Conservation (phyloP, 1,140 invertebrate species). For the Drosophila mojavensis region DNA sequence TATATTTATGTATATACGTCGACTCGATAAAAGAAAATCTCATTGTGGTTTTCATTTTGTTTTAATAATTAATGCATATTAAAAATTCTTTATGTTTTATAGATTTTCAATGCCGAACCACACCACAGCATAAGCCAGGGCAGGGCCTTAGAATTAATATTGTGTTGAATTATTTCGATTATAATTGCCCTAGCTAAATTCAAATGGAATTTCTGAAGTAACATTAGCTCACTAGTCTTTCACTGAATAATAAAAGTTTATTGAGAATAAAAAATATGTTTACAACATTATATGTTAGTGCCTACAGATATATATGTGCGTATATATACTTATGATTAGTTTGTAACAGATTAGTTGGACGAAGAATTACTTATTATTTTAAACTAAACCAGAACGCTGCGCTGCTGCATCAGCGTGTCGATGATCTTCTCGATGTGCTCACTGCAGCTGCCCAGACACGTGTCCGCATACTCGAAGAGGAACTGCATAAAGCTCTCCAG, state of each 20-base stretch:
- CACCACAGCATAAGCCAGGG: no score
- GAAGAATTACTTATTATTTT: neutral
- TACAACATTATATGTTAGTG: slow-evolving; percentile 62
- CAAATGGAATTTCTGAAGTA: no score
- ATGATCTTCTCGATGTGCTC: slow-evolving; percentile 75
- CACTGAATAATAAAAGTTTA: slow-evolving; percentile 16
- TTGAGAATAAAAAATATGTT: slow-evolving; percentile 19
- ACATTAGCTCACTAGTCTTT: no score
- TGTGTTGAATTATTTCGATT: no score
- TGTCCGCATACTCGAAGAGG: slow-evolving; percentile 70
- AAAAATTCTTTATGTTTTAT: no score
- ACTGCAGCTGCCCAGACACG: slow-evolving; percentile 71
- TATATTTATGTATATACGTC: neutral
- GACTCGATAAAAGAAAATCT: no score
- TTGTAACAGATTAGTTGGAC: slow-evolving; percentile 5
- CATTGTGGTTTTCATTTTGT: no score
- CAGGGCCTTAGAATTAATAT: no score
- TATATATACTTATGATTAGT: neutral
- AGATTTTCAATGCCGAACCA: no score
- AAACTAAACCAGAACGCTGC: slow-evolving; percentile 51
- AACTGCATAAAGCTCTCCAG: slow-evolving; percentile 77
- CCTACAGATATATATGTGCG: slow-evolving; percentile 3
- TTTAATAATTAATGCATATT: no score
- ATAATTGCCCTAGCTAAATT: neutral
- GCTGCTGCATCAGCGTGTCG: slow-evolving; percentile 63